Evolutionary conservation across 1,140 invertebrate species (phyloP), one percentile per base, ranked within the genome.

Genomic region (Zaprionus lachaisei): DNA sequence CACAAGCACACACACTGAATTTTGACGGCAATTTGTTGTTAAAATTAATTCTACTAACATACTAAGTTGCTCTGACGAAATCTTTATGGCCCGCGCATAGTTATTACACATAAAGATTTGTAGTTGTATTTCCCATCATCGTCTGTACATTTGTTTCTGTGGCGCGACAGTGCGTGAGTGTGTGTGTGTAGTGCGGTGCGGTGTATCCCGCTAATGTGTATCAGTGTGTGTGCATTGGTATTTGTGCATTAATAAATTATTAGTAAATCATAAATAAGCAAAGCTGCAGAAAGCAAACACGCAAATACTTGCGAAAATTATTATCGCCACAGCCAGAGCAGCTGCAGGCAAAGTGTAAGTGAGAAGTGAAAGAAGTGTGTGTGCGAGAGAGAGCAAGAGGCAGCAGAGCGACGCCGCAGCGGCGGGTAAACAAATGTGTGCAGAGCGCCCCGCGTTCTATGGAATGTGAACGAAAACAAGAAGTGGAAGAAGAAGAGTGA

Each of bases 221-320:
- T 61, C 41, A 38, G 60, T 38, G 34, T 34, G 57, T 63, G 57
- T 61, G 51, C 37, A 49, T 60, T 31, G n/a, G 72, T 66, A 51
- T 68, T 79, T 80, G 74, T 73, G 62, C 56, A 71, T 72, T 57
- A 87, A 81, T 84, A 81, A 89, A 87, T 89, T 76, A 81, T 76
- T 79, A 81, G 65, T 79, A 58, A 76, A 72, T 72, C 37, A 72
- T 72, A 38, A 72, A 72, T 67, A 60, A 57, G 63, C 56, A 72
- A 63, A 65, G 57, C 62, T 51, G n/a, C 70, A 56, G 44, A 38
- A 38, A 61, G 26, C 38, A 60, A 65, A 79, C 70, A 73, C 70
- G 70, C 75, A 74, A 74, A 67, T 77, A 65, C 67, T 56, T 77
- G 68, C 65, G 57, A 75, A 72, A 66, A 60, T 44, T 76, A 72